These are phyloP conservation scores for fruit fly (Drosophila melanogaster) DNA, from an alignment of 1,140 invertebrate genomes.

Conservation along the genomic window DNA sequence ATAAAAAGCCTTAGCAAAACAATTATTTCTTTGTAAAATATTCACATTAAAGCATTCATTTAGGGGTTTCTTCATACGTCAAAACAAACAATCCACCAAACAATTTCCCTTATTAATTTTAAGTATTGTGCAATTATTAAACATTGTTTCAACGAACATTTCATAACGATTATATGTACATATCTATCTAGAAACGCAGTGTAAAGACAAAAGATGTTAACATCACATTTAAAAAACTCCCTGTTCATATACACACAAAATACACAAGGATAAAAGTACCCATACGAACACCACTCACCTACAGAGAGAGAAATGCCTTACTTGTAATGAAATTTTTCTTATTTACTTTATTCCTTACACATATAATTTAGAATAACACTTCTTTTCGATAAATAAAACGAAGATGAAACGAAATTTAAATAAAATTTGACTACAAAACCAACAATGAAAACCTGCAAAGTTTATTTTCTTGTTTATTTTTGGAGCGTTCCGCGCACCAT, in stretches of 20 bases:
- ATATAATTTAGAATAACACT: constrained; percentile 55
- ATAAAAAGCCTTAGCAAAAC: constrained; percentile 18
- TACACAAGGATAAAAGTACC: constrained; percentile 36
- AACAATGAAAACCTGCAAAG: constrained; percentile 32
- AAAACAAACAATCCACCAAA: constrained; percentile 21
- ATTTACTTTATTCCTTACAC: constrained; percentile 62
- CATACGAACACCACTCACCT: constrained; percentile 42
- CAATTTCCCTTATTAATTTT: constrained; percentile 61
- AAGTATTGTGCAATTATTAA: constrained; percentile 74
- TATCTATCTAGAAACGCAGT: constrained; percentile 52
- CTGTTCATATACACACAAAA: constrained; percentile 40
- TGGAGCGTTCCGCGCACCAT: constrained; percentile 26
- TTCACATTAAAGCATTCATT: constrained; percentile 36
- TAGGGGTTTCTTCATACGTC: constrained; percentile 50
- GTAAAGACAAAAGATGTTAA: constrained; percentile 57
- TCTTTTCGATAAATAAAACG: constrained; percentile 58
- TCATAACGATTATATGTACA: constrained; percentile 54
- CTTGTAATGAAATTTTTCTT: constrained; percentile 61
- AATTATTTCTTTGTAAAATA: constrained; percentile 56
- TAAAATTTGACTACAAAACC: constrained; percentile 44
- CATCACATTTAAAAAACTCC: constrained; percentile 62
- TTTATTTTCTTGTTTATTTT: constrained; percentile 59
- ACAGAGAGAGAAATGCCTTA: constrained; percentile 56
- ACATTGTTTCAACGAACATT: constrained; percentile 45
- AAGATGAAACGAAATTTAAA: constrained; percentile 57